These are phyloP conservation scores for Laupala kohalensis DNA, from an alignment of 1,140 invertebrate species.

Conservation along the genomic window DNA sequence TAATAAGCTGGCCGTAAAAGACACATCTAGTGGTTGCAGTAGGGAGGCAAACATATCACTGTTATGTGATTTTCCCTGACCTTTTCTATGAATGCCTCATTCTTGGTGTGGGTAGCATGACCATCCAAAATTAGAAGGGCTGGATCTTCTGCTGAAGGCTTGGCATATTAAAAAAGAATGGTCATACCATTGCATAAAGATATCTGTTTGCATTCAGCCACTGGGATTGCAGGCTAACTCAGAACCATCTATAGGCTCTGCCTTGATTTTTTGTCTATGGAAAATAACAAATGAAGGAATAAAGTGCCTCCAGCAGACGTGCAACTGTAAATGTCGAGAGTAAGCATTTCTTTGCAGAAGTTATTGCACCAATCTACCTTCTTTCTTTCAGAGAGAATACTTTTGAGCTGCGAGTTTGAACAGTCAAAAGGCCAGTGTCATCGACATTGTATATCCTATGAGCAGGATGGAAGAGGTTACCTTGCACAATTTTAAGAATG, in stretches of 20 bases:
- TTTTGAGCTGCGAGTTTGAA: slow-evolving; percentile 25
- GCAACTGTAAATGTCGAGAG: slow-evolving; percentile 18
- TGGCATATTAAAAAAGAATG: slow-evolving; percentile 21
- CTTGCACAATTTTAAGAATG: slow-evolving; percentile 1
- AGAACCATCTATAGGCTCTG: slow-evolving; percentile 15
- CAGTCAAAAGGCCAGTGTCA: slow-evolving; percentile 26
- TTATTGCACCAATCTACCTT: slow-evolving; percentile 20
- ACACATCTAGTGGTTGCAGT: slow-evolving; percentile 29
- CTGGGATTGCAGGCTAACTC: slow-evolving; percentile 20
- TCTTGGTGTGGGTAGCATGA: slow-evolving; percentile 26
- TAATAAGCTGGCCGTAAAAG: slow-evolving; percentile 24
- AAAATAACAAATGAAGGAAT: slow-evolving; percentile 24
- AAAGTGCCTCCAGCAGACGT: slow-evolving; percentile 22
- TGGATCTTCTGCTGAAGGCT: slow-evolving; percentile 18
- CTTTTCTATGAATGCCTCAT: slow-evolving; percentile 23
- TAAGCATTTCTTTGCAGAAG: slow-evolving; percentile 21
- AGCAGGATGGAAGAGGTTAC: slow-evolving; percentile 19
- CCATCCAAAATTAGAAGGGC: slow-evolving; percentile 27
- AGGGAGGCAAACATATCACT: slow-evolving; percentile 23
- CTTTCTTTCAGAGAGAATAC: slow-evolving; percentile 23
- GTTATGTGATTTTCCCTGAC: slow-evolving; percentile 17
- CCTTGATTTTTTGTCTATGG: slow-evolving; percentile 19
- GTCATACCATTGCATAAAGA: slow-evolving; percentile 26
- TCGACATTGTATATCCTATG: slow-evolving; percentile 26
- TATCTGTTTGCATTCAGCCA: slow-evolving; percentile 23